Evolutionary conservation across 2,888 invertebrate species (phyloP).

Genomic region (Sinhomidia bicolor): DNA sequence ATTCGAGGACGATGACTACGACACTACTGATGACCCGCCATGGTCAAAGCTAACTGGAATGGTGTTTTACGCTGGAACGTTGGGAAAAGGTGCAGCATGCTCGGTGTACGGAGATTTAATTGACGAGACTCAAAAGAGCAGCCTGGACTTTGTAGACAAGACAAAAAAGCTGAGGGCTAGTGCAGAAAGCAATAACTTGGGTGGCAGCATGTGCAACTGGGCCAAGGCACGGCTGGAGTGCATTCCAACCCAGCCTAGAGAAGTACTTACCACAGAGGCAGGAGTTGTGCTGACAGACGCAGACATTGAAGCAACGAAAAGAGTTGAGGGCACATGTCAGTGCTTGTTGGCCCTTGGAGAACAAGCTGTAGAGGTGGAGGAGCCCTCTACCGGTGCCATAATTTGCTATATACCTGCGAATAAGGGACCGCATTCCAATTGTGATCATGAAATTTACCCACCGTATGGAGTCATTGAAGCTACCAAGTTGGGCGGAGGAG

Average conservation of each 20-base stretch:
- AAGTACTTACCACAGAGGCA: background rate
- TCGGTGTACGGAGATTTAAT: slow-evolving; percentile 32
- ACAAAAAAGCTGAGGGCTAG: background rate
- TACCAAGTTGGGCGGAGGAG: background rate
- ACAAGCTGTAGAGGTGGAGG: background rate
- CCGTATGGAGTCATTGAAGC: slow-evolving; percentile 36
- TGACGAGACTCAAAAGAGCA: background rate
- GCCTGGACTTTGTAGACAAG: background rate
- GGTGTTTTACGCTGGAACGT: slow-evolving; percentile 4
- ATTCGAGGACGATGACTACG: background rate
- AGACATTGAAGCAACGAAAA: background rate
- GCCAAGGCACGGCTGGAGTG: background rate
- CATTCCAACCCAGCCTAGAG: slow-evolving; percentile 13
- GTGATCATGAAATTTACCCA: slow-evolving; percentile 39
- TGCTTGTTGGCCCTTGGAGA: slow-evolving; percentile 47
- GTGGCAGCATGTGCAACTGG: slow-evolving; percentile 49
- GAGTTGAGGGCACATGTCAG: slow-evolving; percentile 22
- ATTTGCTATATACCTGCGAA: slow-evolving; percentile 57
- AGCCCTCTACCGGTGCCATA: background rate
- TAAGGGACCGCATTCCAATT: slow-evolving; percentile 15
- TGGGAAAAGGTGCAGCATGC: background rate
- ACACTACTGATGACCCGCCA: background rate
- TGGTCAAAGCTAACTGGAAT: background rate
- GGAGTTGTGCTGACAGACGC: background rate
- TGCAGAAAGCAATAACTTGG: background rate